Percentiles rank a stretch among this genome's conserved stretches.
Conservation (phyloP, 2,888 invertebrate genomes). For the Acanthosoma haemorrhoidale region DNA sequence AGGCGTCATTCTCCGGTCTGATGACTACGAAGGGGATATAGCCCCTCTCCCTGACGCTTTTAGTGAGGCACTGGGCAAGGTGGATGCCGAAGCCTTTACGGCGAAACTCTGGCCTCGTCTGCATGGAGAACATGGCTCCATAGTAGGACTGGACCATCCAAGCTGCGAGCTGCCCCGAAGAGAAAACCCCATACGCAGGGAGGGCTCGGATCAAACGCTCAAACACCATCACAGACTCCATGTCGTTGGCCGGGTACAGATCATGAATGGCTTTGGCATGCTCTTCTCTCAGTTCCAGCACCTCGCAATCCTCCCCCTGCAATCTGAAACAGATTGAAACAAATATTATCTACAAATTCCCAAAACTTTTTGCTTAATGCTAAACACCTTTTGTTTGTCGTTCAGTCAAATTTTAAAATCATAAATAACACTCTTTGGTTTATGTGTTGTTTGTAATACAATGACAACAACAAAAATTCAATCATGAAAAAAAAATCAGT, state of each 20-base stretch:
- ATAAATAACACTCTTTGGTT: too few relatives aligned
- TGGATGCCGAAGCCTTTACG: slow-evolving; percentile 67
- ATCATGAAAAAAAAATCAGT: too few relatives aligned
- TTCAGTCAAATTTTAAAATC: too few relatives aligned
- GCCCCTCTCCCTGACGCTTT: slow-evolving; percentile 53
- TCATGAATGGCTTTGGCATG: slow-evolving; percentile 79
- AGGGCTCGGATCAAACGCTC: slow-evolving; percentile 70
- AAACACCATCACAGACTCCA: slow-evolving; percentile 78
- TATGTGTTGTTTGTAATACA: too few relatives aligned
- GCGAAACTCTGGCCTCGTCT: slow-evolving; percentile 71
- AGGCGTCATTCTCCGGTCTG: slow-evolving; percentile 80
- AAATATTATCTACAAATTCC: too few relatives aligned
- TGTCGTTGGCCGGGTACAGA: slow-evolving; percentile 80
- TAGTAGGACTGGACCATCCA: slow-evolving; percentile 91
- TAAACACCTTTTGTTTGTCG: too few relatives aligned
- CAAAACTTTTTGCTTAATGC: too few relatives aligned
- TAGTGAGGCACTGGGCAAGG: slow-evolving; percentile 62
- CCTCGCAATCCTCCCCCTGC: slow-evolving; percentile 60
- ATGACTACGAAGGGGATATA: slow-evolving; percentile 83
- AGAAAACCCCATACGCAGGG: slow-evolving; percentile 77
- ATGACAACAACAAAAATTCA: too few relatives aligned
- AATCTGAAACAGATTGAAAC: slow-evolving; percentile 47
- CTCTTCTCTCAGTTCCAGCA: slow-evolving; percentile 68
- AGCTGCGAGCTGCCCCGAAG: slow-evolving; percentile 67
- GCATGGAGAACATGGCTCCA: slow-evolving; percentile 89